These are phyloP conservation scores for Acipenser ruthenus DNA, from an alignment of 2,797 vertebrate genomes.

Conservation along the genomic window DNA sequence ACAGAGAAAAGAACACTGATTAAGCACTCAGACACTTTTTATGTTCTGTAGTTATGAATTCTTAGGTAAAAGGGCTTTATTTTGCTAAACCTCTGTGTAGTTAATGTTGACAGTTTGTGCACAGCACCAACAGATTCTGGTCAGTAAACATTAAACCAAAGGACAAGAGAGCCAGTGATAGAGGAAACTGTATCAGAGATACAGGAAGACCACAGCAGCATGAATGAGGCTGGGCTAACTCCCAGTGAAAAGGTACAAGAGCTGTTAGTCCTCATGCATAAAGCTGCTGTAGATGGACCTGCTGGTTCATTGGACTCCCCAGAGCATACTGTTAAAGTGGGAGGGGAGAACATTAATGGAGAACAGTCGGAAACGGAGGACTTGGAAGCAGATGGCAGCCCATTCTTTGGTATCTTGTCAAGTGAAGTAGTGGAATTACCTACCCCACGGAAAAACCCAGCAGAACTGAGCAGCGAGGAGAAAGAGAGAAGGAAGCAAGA, in stretches of 20 bases:
- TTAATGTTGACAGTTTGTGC: too few species aligned
- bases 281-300: neutral
- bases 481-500: conserved; percentile 66
- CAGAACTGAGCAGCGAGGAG: conserved; percentile 60
- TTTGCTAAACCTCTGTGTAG: too few species aligned
- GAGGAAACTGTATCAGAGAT: neutral
- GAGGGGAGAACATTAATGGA: conserved; percentile 26
- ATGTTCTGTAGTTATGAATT: too few species aligned
- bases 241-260: too few species aligned
- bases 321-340: conserved; percentile 20
- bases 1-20: too few species aligned
- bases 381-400: conserved; percentile 39
- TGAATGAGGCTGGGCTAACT: neutral
- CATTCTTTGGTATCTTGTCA: conserved; percentile 60
- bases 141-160: conserved; percentile 35
- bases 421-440: conserved; percentile 51
- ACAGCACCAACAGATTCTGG: neutral
- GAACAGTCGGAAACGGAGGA: conserved; percentile 16
- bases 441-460: conserved; percentile 41
- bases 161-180: conserved; percentile 14
- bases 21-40: neutral
- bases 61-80: too few species aligned
- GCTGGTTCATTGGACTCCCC: neutral
- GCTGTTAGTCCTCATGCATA: too few species aligned
- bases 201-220: neutral